phyloP scores from a whole-genome alignment of 2,113 vertebrate species.

The Procapra przewalskii region DNA sequence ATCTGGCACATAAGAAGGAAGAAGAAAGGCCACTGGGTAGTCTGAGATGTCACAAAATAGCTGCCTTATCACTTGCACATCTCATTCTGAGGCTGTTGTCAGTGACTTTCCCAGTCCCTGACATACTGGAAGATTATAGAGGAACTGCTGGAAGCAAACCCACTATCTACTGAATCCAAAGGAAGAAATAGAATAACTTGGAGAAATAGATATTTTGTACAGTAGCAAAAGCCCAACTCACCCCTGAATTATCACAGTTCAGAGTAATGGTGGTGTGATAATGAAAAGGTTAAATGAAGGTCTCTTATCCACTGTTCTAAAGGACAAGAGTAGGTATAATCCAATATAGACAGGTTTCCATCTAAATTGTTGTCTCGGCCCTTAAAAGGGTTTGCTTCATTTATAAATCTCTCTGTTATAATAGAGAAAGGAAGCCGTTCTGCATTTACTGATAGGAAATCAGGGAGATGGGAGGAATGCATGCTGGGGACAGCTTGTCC shows the following conservation, averaged over 20 bases:
- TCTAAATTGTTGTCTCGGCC: not conserved
- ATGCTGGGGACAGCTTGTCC: conserved; percentile 45
- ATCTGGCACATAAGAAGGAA: not conserved
- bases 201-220: not conserved
- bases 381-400: conserved; percentile 30
- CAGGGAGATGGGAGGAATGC: conserved; percentile 42
- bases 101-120: not conserved
- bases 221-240: conserved; percentile 3
- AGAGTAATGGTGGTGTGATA: not conserved
- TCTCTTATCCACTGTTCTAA: not conserved
- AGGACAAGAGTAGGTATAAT: not conserved
- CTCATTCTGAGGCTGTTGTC: not conserved
- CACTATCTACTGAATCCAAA: not conserved
- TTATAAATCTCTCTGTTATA: not conserved
- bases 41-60: not conserved
- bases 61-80: not conserved
- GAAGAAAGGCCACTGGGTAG: not conserved
- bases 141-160: not conserved
- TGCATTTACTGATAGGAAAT: conserved; percentile 29
- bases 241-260: not conserved
- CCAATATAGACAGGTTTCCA: not conserved
- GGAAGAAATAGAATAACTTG: not conserved
- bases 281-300: not conserved
- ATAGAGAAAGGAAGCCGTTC: conserved; percentile 24
- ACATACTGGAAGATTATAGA: not conserved